Base-by-base conservation (phyloP, 1,140 invertebrate genomes). In the Thrips palmi region DNA sequence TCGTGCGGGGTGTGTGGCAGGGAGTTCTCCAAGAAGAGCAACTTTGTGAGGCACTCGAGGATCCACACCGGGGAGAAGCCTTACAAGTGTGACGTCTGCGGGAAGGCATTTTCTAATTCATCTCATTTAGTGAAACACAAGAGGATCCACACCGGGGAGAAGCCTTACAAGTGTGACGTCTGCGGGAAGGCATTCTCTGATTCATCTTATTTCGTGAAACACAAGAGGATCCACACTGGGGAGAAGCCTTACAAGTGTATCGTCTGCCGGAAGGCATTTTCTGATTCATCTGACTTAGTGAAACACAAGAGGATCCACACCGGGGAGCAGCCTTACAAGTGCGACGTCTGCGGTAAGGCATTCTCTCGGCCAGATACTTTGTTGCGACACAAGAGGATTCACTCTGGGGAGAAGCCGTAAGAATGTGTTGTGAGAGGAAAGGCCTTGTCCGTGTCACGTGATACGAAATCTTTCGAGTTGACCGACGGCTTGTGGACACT, bases 171-270 rank as follows among this genome's bases (percentile, higher is more conserved):
- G 1, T 84, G 79, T 50, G 69, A 74, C 17, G 67, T 76, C 0
- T 84, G 79, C 41, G 67, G 69, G 19, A 86, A 89, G 59, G 70
- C 75, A 37, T 70, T 91, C 25, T 70, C 70, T 15, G 70, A 64
- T 27, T 63, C 67, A 3, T 72, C 76, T 37, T 72, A 76, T 41
- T 57, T 80, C 32, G 77, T 74, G 51, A 72, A 74, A 48, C 75
- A 80, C 46, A 53, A 69, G 19, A 55, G 74, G 15, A 76, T 77
- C 17, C 77, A 82, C 45, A 73, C 70, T 0, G 76, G 74, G 0
- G 71, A 78, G 43, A 77, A 78, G 34, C 77, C 78, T 10, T 74
- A 71, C 44, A 65, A 70, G 0, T 82, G 79, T 48, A 66, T 69
- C 27, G 63, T 75, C 29, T 83, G 79, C 50, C 75, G 67, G 1